Conservation (phyloP, 2,888 invertebrate genomes). For the Brachylomia viminalis region DNA sequence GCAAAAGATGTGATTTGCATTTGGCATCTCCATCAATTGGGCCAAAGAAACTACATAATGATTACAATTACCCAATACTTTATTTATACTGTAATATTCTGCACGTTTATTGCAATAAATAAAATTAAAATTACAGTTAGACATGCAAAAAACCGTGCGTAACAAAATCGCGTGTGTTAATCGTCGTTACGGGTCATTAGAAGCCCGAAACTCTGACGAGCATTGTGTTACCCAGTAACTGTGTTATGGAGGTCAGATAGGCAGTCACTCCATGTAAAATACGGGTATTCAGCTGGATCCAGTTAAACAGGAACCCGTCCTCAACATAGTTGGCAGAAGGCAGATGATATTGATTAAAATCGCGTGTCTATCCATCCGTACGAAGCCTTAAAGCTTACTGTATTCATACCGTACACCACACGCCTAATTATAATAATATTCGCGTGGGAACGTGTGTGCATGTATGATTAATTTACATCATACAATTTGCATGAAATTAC, state of each 20-base stretch:
- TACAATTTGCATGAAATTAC: constrained; percentile 51
- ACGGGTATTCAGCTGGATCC: neutral
- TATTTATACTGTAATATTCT: neutral
- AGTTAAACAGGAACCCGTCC: no score
- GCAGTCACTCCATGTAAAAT: neutral
- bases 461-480: constrained; percentile 42
- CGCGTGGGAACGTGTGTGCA: constrained; percentile 47
- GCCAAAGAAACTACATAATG: no score
- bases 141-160: neutral
- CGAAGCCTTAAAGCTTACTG: constrained; percentile 27
- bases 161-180: neutral
- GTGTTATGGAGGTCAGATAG: neutral
- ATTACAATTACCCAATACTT: no score
- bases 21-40: neutral
- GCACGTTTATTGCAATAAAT: neutral
- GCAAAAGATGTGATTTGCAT: neutral
- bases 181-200: no score
- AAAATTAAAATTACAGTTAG: constrained; percentile 7
- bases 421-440: constrained; percentile 49
- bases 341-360: neutral
- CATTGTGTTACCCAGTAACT: neutral
- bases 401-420: constrained; percentile 23
- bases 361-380: constrained; percentile 18
- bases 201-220: neutral
- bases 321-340: neutral